Evolutionary conservation across 1,140 invertebrate genomes (phyloP), one percentile per base, ranked within the genome.

Genomic region (Solen grandis): DNA sequence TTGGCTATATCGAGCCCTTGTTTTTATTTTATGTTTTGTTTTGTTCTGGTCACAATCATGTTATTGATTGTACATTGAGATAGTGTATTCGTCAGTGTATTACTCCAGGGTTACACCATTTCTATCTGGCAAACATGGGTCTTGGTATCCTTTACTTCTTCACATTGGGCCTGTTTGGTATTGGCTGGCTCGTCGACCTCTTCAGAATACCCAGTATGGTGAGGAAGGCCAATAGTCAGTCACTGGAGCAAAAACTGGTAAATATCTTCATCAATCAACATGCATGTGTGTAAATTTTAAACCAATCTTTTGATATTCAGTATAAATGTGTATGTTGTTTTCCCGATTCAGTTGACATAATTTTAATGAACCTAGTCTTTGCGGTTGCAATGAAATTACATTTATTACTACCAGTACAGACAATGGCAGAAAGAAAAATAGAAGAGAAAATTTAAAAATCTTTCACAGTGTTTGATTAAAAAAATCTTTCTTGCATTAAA

Each of bases 141-240:
- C 65, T 84, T 35, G 88, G 85, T 13, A 50, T 87, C 1, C 16
- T 88, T 14, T 89, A 88, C 73, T 66, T 86, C 0, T 83, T 85
- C 35, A 88, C 87, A 13, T 68, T 83, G 52, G 87, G 87, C 3
- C 31, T 85, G 0, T 86, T 86, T 35, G 88, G 88, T 27, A 75
- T 88, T 16, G 88, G 88, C 14, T 89, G 84, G 86, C 50, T 88
- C n/a, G 55, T 87, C 16, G 88, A 89, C 50, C 22, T 84, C 0
- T 86, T 79, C 57, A 65, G 82, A 16, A 82, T 89, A 5, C 86
- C 86, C 16, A 82, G 29, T 16, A 36, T 86, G 25, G 85, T 88
- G 1, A 80, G 70, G n/a, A 55, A 84, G 33, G 60, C 66, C 36
- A 89, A 88, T 76, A 79, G 82, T 55, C 74, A 68, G 22, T 16